A percentile compares a stretch with the other conserved stretches of the same genome.
Evolutionary conservation across 2,888 invertebrate species (phyloP).

Genomic region (Pseudanteris insignis): DNA sequence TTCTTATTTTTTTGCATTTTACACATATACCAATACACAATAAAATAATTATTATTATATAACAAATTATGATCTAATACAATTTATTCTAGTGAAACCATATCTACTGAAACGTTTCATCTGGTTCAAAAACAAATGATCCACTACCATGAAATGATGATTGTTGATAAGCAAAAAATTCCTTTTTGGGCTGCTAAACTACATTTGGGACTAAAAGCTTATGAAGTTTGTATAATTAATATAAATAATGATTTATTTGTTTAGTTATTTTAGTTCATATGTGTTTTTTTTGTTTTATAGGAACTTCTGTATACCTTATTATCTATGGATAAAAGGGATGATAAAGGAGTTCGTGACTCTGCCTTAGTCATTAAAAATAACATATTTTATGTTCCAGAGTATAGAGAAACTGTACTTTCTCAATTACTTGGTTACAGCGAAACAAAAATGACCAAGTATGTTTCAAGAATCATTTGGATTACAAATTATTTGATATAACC

Average conservation of each 20-base stretch:
- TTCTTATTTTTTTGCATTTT: not conserved
- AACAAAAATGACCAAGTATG: constrained; percentile 83
- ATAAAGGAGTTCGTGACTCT: constrained; percentile 78
- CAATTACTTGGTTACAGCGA: constrained; percentile 86
- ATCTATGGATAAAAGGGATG: constrained; percentile 81
- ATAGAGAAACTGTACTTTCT: constrained; percentile 86
- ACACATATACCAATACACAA: no score
- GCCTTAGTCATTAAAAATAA: constrained; percentile 89
- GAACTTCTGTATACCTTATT: constrained; percentile 86
- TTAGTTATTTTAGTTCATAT: no score
- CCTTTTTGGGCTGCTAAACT: constrained; percentile 84
- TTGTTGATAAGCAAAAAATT: constrained; percentile 85
- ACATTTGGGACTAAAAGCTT: constrained; percentile 82
- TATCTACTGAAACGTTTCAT: constrained; percentile 91
- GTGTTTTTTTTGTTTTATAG: constrained; percentile 65
- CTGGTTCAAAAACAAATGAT: constrained; percentile 94
- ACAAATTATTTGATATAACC: no score
- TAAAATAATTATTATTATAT: constrained; percentile 2
- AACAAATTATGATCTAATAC: constrained; percentile 1
- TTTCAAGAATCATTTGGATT: constrained; percentile 50
- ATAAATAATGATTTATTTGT: no score
- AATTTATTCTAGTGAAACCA: constrained; percentile 80
- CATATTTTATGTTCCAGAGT: constrained; percentile 93
- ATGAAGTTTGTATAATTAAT: constrained; percentile 66
- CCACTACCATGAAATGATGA: constrained; percentile 83